Conservation (phyloP, 2,797 vertebrate genomes). For the Danio jaintianensis region DNA sequence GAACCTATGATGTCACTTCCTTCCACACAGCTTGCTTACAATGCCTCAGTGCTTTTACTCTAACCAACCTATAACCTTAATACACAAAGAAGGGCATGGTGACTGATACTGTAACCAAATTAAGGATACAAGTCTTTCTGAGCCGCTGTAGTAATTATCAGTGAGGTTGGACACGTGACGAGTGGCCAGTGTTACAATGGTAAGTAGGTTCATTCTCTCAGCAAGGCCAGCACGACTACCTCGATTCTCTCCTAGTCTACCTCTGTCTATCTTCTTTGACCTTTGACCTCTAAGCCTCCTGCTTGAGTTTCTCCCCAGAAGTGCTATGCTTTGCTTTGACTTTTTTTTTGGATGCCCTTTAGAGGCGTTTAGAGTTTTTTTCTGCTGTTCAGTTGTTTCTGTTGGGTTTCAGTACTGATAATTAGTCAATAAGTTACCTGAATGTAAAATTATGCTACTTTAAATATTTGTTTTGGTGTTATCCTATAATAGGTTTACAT, state of each 20-base stretch:
- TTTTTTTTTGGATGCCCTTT: constrained; percentile 18
- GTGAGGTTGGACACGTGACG: constrained; percentile 33
- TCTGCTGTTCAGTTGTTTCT: not conserved
- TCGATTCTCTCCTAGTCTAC: constrained; percentile 58
- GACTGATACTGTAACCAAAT: not conserved
- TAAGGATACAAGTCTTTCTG: not conserved
- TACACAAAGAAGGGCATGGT: constrained; percentile 6
- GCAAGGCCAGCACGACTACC: constrained; percentile 71
- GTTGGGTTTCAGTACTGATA: not conserved
- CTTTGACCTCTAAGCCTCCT: constrained; percentile 47
- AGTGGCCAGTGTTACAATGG: constrained; percentile 11
- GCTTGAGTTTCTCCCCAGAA: constrained; percentile 63
- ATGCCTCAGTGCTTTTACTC: constrained; percentile 46
- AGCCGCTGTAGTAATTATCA: constrained; percentile 9
- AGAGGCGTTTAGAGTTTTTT: not conserved
- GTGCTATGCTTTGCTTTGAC: constrained; percentile 70
- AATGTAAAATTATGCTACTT: not conserved
- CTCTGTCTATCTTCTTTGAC: constrained; percentile 49
- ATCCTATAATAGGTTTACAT: too few relatives aligned
- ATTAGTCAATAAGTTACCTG: not conserved
- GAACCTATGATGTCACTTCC: constrained; percentile 31
- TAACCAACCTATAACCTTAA: constrained; percentile 52
- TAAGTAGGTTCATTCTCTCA: constrained; percentile 52
- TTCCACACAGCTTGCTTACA: constrained; percentile 61
- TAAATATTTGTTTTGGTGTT: too few relatives aligned